These are phyloP conservation scores for Poeciliopsis paucimaculata DNA, from an alignment of 2,797 vertebrate species.

Conservation along the genomic window DNA sequence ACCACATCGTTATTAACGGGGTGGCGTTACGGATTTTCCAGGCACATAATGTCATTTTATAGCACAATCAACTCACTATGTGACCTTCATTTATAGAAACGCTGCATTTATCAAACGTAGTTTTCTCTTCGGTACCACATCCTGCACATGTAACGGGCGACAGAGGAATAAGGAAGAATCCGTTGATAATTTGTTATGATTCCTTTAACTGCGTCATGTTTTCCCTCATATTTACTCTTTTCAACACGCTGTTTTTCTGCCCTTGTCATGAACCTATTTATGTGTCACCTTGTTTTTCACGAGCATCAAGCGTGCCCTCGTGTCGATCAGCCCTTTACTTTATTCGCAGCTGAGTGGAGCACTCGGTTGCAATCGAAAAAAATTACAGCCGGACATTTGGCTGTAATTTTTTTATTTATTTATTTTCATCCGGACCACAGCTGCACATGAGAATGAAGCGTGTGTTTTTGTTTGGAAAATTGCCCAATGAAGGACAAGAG, in stretches of 20 bases:
- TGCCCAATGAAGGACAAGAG: conserved; percentile 61
- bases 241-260: conserved; percentile 43
- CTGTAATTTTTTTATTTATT: conserved; percentile 33
- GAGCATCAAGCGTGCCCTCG: conserved; percentile 37
- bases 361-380: conserved; percentile 36
- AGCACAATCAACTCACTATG: neutral
- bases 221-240: conserved; percentile 27
- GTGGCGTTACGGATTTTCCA: too few species aligned
- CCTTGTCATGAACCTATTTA: conserved; percentile 28
- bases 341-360: conserved; percentile 19
- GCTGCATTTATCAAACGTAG: too few species aligned
- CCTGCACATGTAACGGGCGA: neutral
- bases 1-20: too few species aligned
- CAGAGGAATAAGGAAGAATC: neutral
- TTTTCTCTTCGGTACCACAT: neutral
- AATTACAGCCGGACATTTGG: conserved; percentile 45
- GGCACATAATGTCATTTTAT: too few species aligned
- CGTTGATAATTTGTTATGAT: conserved; percentile 2
- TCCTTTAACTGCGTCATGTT: neutral
- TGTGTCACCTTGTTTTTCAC: conserved; percentile 32
- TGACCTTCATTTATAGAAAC: neutral
- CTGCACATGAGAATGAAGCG: conserved; percentile 38
- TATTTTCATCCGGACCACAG: conserved; percentile 43
- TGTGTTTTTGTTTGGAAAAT: conserved; percentile 63
- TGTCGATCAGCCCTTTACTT: conserved; percentile 11